Percentiles rank a stretch among this genome's conserved stretches.
Evolutionary conservation across 2,888 invertebrate genomes (phyloP).

Genomic region (Drosophila kuntzei): DNA sequence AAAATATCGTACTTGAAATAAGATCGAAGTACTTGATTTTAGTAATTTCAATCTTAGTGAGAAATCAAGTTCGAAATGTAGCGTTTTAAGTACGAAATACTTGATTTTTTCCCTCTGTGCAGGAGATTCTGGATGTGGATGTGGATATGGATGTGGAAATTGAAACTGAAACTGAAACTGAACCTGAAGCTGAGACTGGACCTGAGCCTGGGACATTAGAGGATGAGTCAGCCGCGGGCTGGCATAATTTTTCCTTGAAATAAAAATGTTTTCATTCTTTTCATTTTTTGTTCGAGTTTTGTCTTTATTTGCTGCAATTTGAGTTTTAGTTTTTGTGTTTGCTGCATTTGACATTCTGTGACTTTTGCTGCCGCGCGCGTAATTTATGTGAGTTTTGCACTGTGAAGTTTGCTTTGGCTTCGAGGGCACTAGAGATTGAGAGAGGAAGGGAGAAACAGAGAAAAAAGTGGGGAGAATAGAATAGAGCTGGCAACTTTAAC

Average conservation of each 20-base stretch:
- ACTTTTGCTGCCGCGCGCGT: constrained; percentile 72
- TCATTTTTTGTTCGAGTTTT: constrained; percentile 16
- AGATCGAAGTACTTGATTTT: too few relatives aligned
- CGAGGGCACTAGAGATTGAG: constrained; percentile 30
- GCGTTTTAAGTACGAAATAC: too few relatives aligned
- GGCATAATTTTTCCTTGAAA: constrained; percentile 46
- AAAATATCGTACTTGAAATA: too few relatives aligned
- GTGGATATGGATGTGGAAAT: too few relatives aligned
- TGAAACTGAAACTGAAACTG: too few relatives aligned
- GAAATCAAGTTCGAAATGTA: too few relatives aligned
- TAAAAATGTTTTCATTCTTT: constrained; percentile 14
- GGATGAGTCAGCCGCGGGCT: constrained; percentile 48
- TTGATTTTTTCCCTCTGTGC: too few relatives aligned
- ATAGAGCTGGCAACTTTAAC: constrained; percentile 52
- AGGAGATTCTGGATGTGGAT: constrained; percentile 2
- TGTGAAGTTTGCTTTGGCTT: constrained; percentile 61
- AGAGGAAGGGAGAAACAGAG: constrained; percentile 1
- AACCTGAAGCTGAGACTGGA: too few relatives aligned
- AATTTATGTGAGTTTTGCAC: constrained; percentile 78
- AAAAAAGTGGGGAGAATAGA: constrained; percentile 1
- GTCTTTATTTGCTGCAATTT: constrained; percentile 56
- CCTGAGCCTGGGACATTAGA: constrained; percentile 12
- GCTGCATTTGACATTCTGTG: constrained; percentile 78
- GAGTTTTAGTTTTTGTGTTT: constrained; percentile 51
- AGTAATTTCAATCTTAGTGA: too few relatives aligned